Evolutionary conservation across 2,797 vertebrate species (phyloP).

Genomic region (Rhodeus uyekii): DNA sequence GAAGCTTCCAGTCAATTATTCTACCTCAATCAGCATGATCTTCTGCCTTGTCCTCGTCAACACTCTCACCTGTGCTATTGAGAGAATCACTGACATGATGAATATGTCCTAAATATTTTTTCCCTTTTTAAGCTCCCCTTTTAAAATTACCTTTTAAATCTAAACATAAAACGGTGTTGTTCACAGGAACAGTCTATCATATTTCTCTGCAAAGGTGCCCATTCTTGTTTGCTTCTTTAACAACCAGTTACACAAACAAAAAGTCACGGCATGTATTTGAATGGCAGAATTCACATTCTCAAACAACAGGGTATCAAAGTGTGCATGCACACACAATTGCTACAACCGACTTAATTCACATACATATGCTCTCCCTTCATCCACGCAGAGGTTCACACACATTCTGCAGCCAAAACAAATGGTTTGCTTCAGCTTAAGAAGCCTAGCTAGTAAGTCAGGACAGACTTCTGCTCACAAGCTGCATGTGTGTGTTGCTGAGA

Average conservation of each 20-base stretch:
- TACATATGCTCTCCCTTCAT: neutral
- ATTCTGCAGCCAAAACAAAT: conserved; percentile 25
- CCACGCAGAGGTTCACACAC: neutral
- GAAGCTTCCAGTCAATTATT: too few relatives aligned
- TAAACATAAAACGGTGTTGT: neutral
- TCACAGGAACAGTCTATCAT: neutral
- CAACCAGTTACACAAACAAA: neutral
- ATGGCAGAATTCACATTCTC: neutral
- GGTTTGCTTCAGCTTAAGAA: neutral
- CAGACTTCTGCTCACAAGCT: conserved; percentile 25
- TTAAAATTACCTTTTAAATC: neutral
- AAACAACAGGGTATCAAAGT: conserved; percentile 7
- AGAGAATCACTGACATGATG: too few relatives aligned
- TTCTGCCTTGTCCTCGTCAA: too few relatives aligned
- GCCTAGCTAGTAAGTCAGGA: conserved; percentile 8
- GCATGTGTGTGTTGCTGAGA: conserved; percentile 41
- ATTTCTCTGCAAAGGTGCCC: neutral
- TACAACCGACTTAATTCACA: conserved; percentile 9
- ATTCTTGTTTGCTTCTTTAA: conserved; percentile 13
- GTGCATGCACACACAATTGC: neutral
- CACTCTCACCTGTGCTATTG: too few relatives aligned
- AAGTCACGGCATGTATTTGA: conserved; percentile 5
- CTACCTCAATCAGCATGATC: too few relatives aligned
- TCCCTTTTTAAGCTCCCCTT: too few relatives aligned
- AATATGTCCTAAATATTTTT: too few relatives aligned